These are phyloP conservation scores for Aphis craccivora DNA, from an alignment of 1,140 invertebrate species.

Conservation along the genomic window DNA sequence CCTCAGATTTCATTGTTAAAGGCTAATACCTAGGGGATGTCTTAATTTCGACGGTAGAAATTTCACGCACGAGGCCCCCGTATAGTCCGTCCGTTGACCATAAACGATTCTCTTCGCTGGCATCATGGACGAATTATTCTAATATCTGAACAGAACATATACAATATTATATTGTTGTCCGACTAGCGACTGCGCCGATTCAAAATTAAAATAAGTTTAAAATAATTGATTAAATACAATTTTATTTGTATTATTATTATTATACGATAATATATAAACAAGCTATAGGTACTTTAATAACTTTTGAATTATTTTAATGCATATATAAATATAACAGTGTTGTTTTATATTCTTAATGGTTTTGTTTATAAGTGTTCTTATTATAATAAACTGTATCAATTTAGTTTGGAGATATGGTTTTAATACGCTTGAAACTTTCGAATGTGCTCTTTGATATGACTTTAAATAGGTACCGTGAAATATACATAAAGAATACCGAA, in stretches of 20 bases:
- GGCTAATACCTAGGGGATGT: slow-evolving; percentile 31
- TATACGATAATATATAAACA: neutral
- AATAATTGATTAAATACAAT: neutral
- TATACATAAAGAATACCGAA: no score
- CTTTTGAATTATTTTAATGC: neutral
- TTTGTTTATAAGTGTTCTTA: neutral
- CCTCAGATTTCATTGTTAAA: slow-evolving; percentile 47
- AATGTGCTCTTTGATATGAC: no score
- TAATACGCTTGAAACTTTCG: no score
- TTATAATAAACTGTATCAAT: no score
- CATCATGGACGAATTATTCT: slow-evolving; percentile 16
- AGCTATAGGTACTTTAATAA: neutral
- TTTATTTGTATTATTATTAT: neutral
- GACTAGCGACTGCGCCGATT: neutral
- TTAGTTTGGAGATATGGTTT: no score
- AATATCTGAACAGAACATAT: slow-evolving; percentile 15
- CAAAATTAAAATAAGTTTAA: neutral
- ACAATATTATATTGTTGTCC: neutral
- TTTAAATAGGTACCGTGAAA: no score
- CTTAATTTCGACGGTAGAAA: slow-evolving; percentile 44
- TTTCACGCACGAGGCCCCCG: slow-evolving; percentile 52
- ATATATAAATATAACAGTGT: no score
- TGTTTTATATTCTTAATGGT: neutral
- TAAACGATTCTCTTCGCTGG: slow-evolving; percentile 50
- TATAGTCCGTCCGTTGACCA: slow-evolving; percentile 44